A percentile compares a stretch with the other conserved stretches of the same genome.
Conservation (phyloP, 1,140 invertebrate genomes). For the Globodera ellingtonae region DNA sequence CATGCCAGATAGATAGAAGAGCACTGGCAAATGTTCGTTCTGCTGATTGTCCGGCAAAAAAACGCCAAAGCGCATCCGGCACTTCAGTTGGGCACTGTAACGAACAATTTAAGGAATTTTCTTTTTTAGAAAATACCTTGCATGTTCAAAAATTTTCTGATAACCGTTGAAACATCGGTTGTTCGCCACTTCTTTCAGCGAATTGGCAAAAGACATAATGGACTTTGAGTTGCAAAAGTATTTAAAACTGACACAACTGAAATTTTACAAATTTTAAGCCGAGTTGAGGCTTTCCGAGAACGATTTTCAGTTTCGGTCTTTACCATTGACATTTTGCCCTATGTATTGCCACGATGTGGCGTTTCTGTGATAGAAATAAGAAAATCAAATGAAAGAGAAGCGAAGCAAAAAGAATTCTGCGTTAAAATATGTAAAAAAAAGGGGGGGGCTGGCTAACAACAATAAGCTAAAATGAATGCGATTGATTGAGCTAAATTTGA, state of each 20-base stretch:
- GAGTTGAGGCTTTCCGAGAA: too few relatives aligned
- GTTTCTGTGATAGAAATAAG: not conserved
- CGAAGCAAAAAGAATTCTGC: not conserved
- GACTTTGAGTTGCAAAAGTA: not conserved
- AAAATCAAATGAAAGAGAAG: not conserved
- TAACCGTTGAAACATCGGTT: slow-evolving; percentile 40
- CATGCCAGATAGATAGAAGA: slow-evolving; percentile 74
- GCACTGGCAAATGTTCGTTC: slow-evolving; percentile 76
- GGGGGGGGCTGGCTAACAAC: too few relatives aligned
- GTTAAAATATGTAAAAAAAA: not conserved
- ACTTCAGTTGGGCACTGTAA: slow-evolving; percentile 11
- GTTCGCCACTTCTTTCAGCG: slow-evolving; percentile 22
- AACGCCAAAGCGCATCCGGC: slow-evolving; percentile 29
- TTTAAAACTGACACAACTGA: too few relatives aligned
- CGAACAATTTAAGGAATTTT: not conserved
- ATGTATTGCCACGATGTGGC: not conserved
- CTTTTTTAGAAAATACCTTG: slow-evolving; percentile 16
- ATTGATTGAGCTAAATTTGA: too few relatives aligned
- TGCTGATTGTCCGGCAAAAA: slow-evolving; percentile 66
- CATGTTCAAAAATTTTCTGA: slow-evolving; percentile 42
- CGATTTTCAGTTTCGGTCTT: too few relatives aligned
- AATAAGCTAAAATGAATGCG: too few relatives aligned
- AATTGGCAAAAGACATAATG: not conserved
- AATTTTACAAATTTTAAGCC: too few relatives aligned
- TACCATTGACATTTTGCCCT: too few relatives aligned